phyloP scores from a whole-genome alignment of 2,797 vertebrate species.

The Enteromius trimaculatus region DNA sequence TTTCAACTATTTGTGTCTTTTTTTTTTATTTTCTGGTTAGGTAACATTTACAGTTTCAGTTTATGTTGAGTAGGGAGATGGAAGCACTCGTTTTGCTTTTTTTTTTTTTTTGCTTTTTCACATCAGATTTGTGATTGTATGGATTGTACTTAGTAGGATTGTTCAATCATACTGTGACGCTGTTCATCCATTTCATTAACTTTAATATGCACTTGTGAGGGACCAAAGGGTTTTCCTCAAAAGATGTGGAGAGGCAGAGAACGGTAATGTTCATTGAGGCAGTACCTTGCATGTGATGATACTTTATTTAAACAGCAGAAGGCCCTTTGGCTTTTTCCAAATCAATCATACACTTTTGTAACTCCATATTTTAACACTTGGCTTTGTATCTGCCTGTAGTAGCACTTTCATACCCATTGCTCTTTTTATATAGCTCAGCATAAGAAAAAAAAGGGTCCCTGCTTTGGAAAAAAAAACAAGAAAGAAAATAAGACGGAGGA shows the following conservation, averaged over 20 bases:
- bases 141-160: conserved; percentile 19
- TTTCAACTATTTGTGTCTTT: conserved; percentile 61
- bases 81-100: conserved; percentile 20
- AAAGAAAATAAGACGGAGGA: conserved; percentile 30
- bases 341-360: conserved; percentile 58
- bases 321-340: conserved; percentile 51
- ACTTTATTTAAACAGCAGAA: conserved; percentile 50
- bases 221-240: conserved; percentile 31
- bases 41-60: conserved; percentile 38
- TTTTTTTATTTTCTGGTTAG: conserved; percentile 62
- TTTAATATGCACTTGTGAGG: conserved; percentile 54
- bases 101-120: conserved; percentile 39
- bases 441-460: conserved; percentile 61
- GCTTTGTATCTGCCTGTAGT: conserved; percentile 62
- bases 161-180: conserved; percentile 49
- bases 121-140: conserved; percentile 24
- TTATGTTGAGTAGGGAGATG: conserved; percentile 23
- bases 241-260: conserved; percentile 18
- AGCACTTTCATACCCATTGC: conserved; percentile 75
- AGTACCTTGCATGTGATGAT: conserved; percentile 54
- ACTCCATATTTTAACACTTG: conserved; percentile 65
- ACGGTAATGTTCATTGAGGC: conserved; percentile 11
- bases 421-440: conserved; percentile 72
- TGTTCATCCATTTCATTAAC: conserved; percentile 33
- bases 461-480: conserved; percentile 40